Percentiles rank a stretch among this genome's conserved stretches.
Evolutionary conservation across 2,888 invertebrate species (phyloP).

Genomic region (Apodemia hepburni): DNA sequence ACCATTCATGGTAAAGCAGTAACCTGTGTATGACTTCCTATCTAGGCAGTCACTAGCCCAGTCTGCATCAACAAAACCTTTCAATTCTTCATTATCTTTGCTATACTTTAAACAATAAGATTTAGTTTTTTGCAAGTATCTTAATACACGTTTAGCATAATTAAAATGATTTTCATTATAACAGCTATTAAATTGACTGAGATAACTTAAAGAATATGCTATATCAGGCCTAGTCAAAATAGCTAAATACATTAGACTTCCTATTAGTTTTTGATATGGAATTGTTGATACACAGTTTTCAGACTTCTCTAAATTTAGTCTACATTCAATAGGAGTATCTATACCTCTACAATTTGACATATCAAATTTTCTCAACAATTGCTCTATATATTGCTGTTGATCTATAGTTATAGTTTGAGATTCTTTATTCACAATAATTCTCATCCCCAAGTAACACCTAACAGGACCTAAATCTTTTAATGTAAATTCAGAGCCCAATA

Average conservation of each 20-base stretch:
- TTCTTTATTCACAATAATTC: not conserved
- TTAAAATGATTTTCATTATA: not conserved
- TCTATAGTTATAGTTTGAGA: not conserved
- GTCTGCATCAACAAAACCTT: too few relatives aligned
- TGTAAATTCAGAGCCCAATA: not conserved
- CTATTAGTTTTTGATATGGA: not conserved
- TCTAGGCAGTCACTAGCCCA: too few relatives aligned
- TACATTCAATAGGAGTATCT: not conserved
- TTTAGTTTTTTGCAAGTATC: too few relatives aligned
- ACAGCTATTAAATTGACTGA: not conserved
- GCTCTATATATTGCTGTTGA: constrained; percentile 7
- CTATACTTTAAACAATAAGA: not conserved
- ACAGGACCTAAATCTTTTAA: not conserved
- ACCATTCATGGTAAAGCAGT: too few relatives aligned
- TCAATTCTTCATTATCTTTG: not conserved
- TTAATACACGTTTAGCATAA: not conserved
- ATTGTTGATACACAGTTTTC: not conserved
- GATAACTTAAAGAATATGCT: not conserved
- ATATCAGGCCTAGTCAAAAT: not conserved
- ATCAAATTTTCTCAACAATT: not conserved
- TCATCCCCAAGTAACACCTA: not conserved
- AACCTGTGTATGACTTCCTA: too few relatives aligned
- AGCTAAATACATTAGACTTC: not conserved
- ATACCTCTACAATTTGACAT: not conserved
- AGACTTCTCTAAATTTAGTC: not conserved